Base-by-base conservation (phyloP, 2,888 invertebrate species). In the Flexamia atlantica region DNA sequence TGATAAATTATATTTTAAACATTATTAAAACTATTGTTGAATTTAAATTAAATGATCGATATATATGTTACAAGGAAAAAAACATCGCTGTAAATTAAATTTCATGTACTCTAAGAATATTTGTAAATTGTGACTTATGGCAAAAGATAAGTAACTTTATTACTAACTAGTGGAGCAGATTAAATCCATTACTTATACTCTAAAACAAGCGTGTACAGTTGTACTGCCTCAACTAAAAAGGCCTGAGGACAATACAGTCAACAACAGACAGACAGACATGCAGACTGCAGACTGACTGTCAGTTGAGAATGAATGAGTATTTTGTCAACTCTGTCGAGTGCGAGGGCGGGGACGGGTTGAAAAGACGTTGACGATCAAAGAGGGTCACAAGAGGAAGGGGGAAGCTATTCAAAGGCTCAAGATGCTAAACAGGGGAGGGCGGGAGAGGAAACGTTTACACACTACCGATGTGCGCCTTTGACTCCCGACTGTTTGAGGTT, bases 391-490 rank as follows among this genome's bases (percentile, higher is more conserved):
- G 64, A 14, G 64, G 25, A 28, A 7, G 64, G 5, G 64, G 30
- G 60, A 14, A 25, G 60, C 60, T 25, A 60, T 60, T 20, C 7
- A 60, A 60, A 3, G 60, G 14, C 25, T 60, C 60, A 60, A 60
- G 60, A 60, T 60, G 60, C 5, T 60, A 60, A 60, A 17, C 14
- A n/a, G n/a, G n/a, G n/a, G n/a, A n/a, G n/a, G n/a, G n/a, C n/a
- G n/a, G n/a, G n/a, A n/a, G n/a, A 64, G 64, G 64, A 64, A 64
- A 64, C 64, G 64, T 64, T 64, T 64, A 64, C 17, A 64, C 64
- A 64, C 64, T 2, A 14, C 46, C 53, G 53, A 23, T 14, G 20
- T 53, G 64, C 9, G 17, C 28, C 64, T 64, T 64, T 64, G 64
- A 64, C 64, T 28, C 23, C 12, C 4, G 40, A 17, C 46, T 46